These are phyloP conservation scores for Turritopsis rubra DNA, from an alignment of 30 jellyfish, hydroid and myxozoan genomes.

Conservation along the genomic window DNA sequence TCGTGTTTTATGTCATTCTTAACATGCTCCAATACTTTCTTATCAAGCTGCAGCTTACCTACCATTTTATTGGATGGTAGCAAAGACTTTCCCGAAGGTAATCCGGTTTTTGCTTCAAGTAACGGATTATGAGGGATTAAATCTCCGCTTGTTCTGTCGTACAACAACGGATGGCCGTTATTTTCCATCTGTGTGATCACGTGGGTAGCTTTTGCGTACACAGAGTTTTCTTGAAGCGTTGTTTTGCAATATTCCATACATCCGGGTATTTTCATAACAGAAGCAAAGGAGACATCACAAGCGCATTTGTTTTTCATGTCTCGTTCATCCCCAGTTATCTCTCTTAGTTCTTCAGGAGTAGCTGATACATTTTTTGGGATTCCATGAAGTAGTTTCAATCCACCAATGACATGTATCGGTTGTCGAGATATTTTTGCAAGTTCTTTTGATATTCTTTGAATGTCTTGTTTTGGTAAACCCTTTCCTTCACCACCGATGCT, in stretches of 20 bases:
- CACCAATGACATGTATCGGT: not conserved
- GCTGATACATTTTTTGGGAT: not conserved
- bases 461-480: not conserved
- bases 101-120: conserved; percentile 4
- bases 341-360: conserved; percentile 2
- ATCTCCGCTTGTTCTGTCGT: not conserved
- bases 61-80: not conserved
- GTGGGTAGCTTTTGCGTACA: not conserved
- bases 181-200: not conserved
- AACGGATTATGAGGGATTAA: not conserved
- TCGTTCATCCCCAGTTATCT: not conserved
- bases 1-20: conserved; percentile 3
- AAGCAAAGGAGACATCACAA: conserved; percentile 8
- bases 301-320: conserved; percentile 7
- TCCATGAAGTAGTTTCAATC: not conserved
- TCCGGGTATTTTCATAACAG: conserved; percentile 20
- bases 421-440: not conserved
- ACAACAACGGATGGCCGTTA: conserved; percentile 11
- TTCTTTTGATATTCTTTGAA: not conserved
- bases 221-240: not conserved
- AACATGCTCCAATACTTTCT: not conserved
- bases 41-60: not conserved
- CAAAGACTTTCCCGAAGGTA: not conserved
- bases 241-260: conserved; percentile 26
- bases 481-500: conserved; percentile 8